A percentile compares a stretch with the other conserved stretches of the same genome.
Evolutionary conservation across 2,113 vertebrate species (phyloP).

Genomic region (Melanerpes formicivorus): DNA sequence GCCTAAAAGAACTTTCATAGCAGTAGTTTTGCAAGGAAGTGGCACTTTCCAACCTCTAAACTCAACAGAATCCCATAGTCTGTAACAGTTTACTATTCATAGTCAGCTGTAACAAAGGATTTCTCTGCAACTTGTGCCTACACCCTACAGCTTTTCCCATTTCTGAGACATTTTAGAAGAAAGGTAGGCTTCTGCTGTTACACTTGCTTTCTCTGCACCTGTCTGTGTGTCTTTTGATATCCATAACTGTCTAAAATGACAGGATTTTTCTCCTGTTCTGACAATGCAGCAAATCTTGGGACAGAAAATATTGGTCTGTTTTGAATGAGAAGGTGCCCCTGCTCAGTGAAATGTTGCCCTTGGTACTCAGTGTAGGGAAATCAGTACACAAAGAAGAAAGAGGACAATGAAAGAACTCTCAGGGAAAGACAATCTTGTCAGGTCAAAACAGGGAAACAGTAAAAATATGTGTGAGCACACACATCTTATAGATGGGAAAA

Average conservation of each 20-base stretch:
- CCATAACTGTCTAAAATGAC: not conserved
- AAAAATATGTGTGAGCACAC: not conserved
- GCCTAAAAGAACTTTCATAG: not conserved
- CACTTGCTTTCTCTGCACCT: not conserved
- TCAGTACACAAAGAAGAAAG: not conserved
- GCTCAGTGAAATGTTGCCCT: not conserved
- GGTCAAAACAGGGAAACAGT: not conserved
- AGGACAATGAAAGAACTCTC: not conserved
- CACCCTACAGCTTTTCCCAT: not conserved
- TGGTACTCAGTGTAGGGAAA: not conserved
- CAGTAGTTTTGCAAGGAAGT: not conserved
- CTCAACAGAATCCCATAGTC: not conserved
- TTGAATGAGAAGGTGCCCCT: not conserved
- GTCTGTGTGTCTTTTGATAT: not conserved
- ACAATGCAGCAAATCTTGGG: not conserved
- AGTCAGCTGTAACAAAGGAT: not conserved
- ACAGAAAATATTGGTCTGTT: not conserved
- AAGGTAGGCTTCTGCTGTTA: not conserved
- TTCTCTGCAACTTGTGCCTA: not conserved
- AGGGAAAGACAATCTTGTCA: not conserved
- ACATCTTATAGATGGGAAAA: not conserved
- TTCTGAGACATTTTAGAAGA: conserved; percentile 3
- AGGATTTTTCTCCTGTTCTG: not conserved
- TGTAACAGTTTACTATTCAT: not conserved
- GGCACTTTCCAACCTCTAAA: not conserved